These are phyloP conservation scores for Auanema freiburgensis DNA, from an alignment of 2,888 invertebrate species.

Conservation along the genomic window DNA sequence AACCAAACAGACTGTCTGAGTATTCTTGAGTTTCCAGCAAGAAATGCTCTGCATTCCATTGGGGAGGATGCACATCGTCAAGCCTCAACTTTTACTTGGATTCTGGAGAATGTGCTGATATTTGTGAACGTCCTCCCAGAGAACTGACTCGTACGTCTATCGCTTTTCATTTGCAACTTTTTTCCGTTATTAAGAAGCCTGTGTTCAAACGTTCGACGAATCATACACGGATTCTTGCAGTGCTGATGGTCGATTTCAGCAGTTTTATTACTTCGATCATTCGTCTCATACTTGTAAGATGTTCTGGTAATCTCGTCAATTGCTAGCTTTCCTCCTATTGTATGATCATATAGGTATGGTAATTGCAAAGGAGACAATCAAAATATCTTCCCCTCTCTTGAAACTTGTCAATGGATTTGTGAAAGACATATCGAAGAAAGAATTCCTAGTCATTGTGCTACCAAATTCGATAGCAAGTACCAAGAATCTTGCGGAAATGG, in stretches of 20 bases:
- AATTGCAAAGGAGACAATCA: slow-evolving; percentile 53
- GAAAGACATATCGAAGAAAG: slow-evolving; percentile 47
- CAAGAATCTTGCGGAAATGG: slow-evolving; percentile 53
- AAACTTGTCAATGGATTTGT: slow-evolving; percentile 61
- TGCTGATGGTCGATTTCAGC: slow-evolving; percentile 32
- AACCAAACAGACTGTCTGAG: neutral
- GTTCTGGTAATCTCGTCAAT: slow-evolving; percentile 55
- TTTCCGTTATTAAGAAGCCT: slow-evolving; percentile 43
- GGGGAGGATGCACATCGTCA: slow-evolving; percentile 54
- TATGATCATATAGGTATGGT: slow-evolving; percentile 41
- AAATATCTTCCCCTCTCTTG: slow-evolving; percentile 56
- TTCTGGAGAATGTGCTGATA: slow-evolving; percentile 39
- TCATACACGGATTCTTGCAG: slow-evolving; percentile 35
- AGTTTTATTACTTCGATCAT: slow-evolving; percentile 58
- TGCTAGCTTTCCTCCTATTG: neutral
- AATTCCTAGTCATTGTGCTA: slow-evolving; percentile 53
- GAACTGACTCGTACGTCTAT: slow-evolving; percentile 38
- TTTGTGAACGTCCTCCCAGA: slow-evolving; percentile 49
- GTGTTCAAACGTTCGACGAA: slow-evolving; percentile 50
- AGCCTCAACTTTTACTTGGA: slow-evolving; percentile 52
- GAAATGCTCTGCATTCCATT: slow-evolving; percentile 54
- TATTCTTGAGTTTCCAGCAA: no score
- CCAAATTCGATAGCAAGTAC: slow-evolving; percentile 55
- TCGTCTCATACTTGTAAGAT: slow-evolving; percentile 46
- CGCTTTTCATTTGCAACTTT: neutral